Conservation (phyloP, 2,113 vertebrate species). For the Chaenocephalus aceratus region DNA sequence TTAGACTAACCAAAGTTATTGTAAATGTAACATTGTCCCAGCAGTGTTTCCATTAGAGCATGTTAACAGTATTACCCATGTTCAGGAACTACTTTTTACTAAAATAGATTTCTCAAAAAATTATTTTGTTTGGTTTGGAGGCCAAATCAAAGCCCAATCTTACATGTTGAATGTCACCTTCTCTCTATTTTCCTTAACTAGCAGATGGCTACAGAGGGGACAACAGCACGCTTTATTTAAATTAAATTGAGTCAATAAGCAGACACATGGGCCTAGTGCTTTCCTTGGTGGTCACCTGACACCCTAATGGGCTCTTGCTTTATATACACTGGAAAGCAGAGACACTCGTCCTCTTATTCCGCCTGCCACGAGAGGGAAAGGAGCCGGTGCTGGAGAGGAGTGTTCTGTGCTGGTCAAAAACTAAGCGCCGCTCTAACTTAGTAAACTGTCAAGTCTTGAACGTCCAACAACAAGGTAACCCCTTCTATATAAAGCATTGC, state of each 20-base stretch:
- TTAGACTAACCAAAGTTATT: background rate
- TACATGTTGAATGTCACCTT: background rate
- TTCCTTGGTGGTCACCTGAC: constrained; percentile 83
- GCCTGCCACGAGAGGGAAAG: constrained; percentile 58
- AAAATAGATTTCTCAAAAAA: background rate
- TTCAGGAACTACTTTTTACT: background rate
- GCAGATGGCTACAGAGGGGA: background rate
- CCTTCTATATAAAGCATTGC: constrained; percentile 42
- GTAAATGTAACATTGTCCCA: background rate
- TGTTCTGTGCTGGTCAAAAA: constrained; percentile 27
- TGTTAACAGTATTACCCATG: constrained; percentile 20
- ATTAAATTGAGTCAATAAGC: constrained; percentile 29
- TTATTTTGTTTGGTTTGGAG: background rate
- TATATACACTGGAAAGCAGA: constrained; percentile 71
- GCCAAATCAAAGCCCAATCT: background rate
- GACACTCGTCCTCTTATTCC: constrained; percentile 71
- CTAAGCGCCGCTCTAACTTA: constrained; percentile 55
- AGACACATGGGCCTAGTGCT: constrained; percentile 74
- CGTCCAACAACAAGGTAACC: constrained; percentile 82
- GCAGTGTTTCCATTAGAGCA: background rate
- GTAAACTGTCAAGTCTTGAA: constrained; percentile 64
- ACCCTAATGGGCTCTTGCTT: constrained; percentile 62
- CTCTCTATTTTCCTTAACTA: background rate
- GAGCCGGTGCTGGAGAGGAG: constrained; percentile 49
- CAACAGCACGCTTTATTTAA: constrained; percentile 31